Evolutionary conservation across 2,888 invertebrate genomes (phyloP).

Genomic region (Acanthosepion lycidas): DNA sequence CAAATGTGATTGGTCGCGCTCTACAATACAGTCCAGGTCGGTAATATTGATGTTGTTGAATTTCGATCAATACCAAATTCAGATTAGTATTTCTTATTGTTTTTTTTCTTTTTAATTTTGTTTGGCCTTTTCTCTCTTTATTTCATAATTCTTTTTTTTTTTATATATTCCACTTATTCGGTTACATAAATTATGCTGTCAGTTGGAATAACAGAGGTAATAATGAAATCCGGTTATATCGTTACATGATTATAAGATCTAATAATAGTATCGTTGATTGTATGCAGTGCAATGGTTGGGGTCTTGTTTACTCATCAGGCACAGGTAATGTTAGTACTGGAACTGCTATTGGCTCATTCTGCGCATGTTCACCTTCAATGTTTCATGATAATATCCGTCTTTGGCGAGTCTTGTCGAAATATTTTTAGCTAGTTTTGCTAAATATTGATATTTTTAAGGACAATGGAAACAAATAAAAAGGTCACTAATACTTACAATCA

Average conservation of each 20-base stretch:
- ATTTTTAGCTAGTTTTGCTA: no score
- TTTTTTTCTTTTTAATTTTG: not conserved
- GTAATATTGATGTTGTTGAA: not conserved
- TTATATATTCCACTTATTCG: not conserved
- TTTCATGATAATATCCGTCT: no score
- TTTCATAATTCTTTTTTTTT: no score
- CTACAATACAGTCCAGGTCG: not conserved
- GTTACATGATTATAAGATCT: not conserved
- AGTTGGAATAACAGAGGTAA: not conserved
- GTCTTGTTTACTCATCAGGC: not conserved
- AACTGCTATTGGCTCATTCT: not conserved
- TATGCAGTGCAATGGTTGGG: not conserved
- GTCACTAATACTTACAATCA: no score
- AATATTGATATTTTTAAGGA: no score
- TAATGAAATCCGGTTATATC: not conserved
- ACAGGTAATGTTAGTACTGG: not conserved
- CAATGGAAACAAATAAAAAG: no score
- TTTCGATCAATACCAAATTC: not conserved
- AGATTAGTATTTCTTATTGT: not conserved
- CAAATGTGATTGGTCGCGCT: not conserved
- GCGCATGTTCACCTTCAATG: no score
- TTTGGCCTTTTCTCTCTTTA: not conserved
- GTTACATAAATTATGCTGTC: not conserved
- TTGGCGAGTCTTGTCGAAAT: no score
- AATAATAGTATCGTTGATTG: constrained; percentile 4